Evolutionary conservation across 2,797 vertebrate species (phyloP), one percentile per base, ranked within the genome.

Genomic region (Erethizon dorsatum): DNA sequence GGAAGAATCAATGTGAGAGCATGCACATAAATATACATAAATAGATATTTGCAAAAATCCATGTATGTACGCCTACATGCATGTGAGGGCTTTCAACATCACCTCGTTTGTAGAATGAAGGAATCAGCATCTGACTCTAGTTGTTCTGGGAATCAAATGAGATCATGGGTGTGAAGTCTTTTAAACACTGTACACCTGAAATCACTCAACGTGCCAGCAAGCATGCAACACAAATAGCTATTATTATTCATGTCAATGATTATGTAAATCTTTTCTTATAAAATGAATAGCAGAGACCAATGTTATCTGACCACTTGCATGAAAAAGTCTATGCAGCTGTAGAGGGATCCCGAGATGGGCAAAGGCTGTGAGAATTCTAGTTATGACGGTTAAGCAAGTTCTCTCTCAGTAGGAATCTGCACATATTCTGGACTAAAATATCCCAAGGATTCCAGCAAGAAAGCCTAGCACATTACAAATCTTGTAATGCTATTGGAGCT

Each of bases 251-350:
- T 18, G 18, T n/a, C 65, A 18, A 67, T n/a, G 33, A 18, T 50
- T 79, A 45, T 13, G 22, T 37, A 78, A 82, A 85, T 88, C 45
- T 93, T 82, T 88, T 65, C 73, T 79, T 80, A 75, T 14, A 87
- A 59, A 63, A 26, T 73, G 50, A 95, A 69, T 6, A 37, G 28
- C 24, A 31, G 71, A 75, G 31, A 63, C 9, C 15, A 80, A 61
- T 11, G 26, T n/a, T 47, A 71, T 4, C 85, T 54, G 45, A 54
- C 18, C 41, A 17, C 61, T 69, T 80, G 20, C 67, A 84, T 88
- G 57, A 83, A 56, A 54, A 47, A 31, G 37, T 82, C 14, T 24
- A 22, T 3, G 4, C 12, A 75, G 18, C 52, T 69, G 45, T 33
- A n/a, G 54, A 61, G 10, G 78, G 28, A 71, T 24, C 20, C 45